Evolutionary conservation across 2,113 vertebrate genomes (phyloP).

Genomic region (Corvus moneduloides): DNA sequence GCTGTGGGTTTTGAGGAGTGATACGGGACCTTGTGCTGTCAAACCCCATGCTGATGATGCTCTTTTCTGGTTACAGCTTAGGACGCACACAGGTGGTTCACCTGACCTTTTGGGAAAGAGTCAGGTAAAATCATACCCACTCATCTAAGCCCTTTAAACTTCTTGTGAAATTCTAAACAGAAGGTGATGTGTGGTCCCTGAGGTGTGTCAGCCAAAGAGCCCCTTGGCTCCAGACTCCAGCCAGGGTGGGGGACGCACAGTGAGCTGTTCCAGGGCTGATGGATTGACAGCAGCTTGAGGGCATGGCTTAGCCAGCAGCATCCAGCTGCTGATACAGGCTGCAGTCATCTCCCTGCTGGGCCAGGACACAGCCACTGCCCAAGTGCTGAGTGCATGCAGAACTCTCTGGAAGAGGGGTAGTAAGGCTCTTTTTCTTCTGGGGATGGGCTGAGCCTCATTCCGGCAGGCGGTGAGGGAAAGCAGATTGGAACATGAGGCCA

Average conservation of each 20-base stretch:
- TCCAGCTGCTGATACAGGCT: background rate
- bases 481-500: background rate
- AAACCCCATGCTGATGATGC: background rate
- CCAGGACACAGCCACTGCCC: background rate
- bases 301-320: background rate
- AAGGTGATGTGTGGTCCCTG: background rate
- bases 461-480: background rate
- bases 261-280: background rate
- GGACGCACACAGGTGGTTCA: slow-evolving; percentile 27
- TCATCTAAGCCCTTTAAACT: background rate
- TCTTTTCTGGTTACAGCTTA: slow-evolving; percentile 62
- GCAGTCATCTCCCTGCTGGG: background rate
- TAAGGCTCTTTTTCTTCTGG: background rate
- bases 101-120: slow-evolving; percentile 34
- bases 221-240: background rate
- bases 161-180: background rate
- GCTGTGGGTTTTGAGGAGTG: background rate
- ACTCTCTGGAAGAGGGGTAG: background rate
- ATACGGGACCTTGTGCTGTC: background rate
- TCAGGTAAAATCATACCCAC: slow-evolving; percentile 8
- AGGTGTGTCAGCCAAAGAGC: background rate
- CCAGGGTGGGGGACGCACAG: background rate
- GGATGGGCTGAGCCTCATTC: background rate
- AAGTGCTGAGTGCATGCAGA: background rate
- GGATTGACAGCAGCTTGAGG: background rate